Conservation (phyloP, 2,113 vertebrate species). For the Dasyornis broadbenti region DNA sequence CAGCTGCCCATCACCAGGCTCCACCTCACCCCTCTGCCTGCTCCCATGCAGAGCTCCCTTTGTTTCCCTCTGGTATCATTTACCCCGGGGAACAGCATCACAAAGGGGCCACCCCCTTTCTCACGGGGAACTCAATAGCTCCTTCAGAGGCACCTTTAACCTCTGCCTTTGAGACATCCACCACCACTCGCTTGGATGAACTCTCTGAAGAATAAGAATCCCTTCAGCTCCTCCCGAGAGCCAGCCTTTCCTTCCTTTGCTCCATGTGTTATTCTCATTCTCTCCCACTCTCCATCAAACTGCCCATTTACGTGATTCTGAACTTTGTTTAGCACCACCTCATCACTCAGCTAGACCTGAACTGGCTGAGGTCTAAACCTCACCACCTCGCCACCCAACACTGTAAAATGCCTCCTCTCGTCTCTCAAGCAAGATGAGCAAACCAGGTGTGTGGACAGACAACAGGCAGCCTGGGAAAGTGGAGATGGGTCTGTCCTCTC, state of each 20-base stretch:
- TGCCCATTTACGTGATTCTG: not conserved
- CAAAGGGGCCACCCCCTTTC: not conserved
- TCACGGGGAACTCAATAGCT: not conserved
- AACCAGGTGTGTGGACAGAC: not conserved
- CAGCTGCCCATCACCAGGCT: not conserved
- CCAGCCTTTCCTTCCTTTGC: not conserved
- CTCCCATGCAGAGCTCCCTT: rapidly evolving
- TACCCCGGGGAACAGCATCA: not conserved
- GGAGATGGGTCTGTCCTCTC: not conserved
- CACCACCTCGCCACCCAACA: not conserved
- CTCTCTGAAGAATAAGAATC: not conserved
- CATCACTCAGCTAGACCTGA: not conserved
- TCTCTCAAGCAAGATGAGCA: rapidly evolving
- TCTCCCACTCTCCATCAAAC: not conserved
- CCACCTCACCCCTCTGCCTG: not conserved
- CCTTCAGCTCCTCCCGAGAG: not conserved
- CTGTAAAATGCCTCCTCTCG: rapidly evolving
- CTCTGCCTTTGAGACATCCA: not conserved
- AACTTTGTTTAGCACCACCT: not conserved
- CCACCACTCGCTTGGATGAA: not conserved
- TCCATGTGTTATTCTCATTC: rapidly evolving
- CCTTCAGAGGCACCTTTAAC: not conserved
- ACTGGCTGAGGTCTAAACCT: not conserved
- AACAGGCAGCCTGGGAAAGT: not conserved
- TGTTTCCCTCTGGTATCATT: not conserved